Base-by-base conservation (phyloP, 2,113 vertebrate species). In the Ursus arctos region DNA sequence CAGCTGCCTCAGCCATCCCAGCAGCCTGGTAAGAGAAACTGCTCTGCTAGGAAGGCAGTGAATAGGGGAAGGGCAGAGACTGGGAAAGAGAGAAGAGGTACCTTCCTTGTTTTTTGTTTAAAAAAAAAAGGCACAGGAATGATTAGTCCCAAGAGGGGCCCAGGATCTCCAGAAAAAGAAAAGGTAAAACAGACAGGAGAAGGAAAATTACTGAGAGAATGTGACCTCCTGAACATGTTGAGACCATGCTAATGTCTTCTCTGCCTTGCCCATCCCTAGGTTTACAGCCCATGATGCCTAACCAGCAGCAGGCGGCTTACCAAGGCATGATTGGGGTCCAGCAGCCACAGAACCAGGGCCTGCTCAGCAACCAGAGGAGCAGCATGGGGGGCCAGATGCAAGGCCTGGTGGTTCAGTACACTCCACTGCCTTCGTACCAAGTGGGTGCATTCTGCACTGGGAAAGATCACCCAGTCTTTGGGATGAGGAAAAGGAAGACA, bases 331-430 rank as follows among this genome's bases (percentile, higher is more conserved):
- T 99, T 98, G 99, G 99, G 94, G 99, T 99, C 95, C 99, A 99
- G 98, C 99, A 99, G 98, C 99, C 99, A 0, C 99, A 99, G 98
- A 99, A 99, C 98, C 99, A 99, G 13, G 99, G 99, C 97, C 99
- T 99, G 82, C 99, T 99, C 93, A 99, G 98, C 98, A 99, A 98
- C 96, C 99, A 99, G 98, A 99, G 99, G 98, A 98, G 98, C 28
- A 95, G 97, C 24, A 99, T 99, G 98, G 99, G 99, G 26, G 99
- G 98, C 98, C 99, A 99, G 97, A 99, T 99, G 99, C 99, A 99
- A 98, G 99, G 99, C 98, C 99, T 99, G 98, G 99, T 99, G 99
- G 99, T 99, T 97, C 99, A 99, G 98, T 99, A 99, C 98, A 99
- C 99, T 61, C 99, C 99, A 77, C 99, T 99, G 99, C 99, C 99